phyloP scores from a whole-genome alignment of 1,140 invertebrate species.

The Parapsyche elsis region DNA sequence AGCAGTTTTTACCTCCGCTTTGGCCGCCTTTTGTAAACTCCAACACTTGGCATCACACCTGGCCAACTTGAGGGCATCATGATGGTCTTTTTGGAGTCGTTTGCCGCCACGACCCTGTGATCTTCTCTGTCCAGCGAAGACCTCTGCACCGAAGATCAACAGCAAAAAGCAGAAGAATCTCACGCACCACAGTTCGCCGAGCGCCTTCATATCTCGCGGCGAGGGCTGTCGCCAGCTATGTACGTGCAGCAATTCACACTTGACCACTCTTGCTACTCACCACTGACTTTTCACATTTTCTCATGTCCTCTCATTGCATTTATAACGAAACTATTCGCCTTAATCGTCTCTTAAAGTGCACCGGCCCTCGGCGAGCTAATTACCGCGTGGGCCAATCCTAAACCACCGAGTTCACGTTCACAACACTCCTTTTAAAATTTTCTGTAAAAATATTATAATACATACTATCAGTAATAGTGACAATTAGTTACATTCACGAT shows the following conservation, averaged over 20 bases:
- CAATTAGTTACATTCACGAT: too few relatives aligned
- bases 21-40: constrained; percentile 37
- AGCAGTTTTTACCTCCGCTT: constrained; percentile 47
- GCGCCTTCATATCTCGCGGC: not conserved
- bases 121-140: not conserved
- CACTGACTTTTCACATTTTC: constrained; percentile 13
- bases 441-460: too few relatives aligned
- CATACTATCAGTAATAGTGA: too few relatives aligned
- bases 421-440: too few relatives aligned
- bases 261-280: too few relatives aligned
- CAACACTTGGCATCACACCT: constrained; percentile 53
- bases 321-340: not conserved
- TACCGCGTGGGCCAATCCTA: too few relatives aligned
- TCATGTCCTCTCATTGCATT: not conserved
- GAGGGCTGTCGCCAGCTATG: not conserved
- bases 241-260: not conserved
- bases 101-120: not conserved
- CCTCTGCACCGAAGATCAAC: not conserved
- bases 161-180: constrained; percentile 17
- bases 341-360: not conserved
- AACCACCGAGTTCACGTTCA: too few relatives aligned
- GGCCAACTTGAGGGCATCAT: constrained; percentile 48
- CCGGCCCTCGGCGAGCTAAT: not conserved
- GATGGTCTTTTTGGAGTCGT: constrained; percentile 42
- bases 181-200: not conserved